Percentiles rank a stretch among this genome's conserved stretches.
Conservation (phyloP, 1,140 invertebrate genomes). For the Ostrea denselamellosa region DNA sequence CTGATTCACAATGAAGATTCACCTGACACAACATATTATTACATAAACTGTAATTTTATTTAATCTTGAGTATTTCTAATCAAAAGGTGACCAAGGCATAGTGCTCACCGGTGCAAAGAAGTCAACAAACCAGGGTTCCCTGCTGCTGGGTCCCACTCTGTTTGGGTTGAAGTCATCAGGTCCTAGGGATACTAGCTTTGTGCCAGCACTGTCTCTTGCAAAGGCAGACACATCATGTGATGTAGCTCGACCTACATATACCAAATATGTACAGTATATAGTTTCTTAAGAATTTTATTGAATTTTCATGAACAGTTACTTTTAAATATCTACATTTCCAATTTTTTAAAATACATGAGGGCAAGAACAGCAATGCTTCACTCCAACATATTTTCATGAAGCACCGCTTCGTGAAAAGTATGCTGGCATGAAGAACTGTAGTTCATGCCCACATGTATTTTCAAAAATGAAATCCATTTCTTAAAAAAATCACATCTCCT, state of each 20-base stretch:
- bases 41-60: too few species aligned
- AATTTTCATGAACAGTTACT: background rate
- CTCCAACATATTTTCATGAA: too few species aligned
- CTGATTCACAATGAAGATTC: too few species aligned
- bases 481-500: too few species aligned
- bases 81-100: background rate
- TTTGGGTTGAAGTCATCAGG: conserved; percentile 82
- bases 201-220: conserved; percentile 83
- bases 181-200: conserved; percentile 83
- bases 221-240: conserved; percentile 86
- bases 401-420: too few species aligned
- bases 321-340: background rate
- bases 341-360: too few species aligned
- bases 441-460: too few species aligned
- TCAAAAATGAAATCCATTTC: too few species aligned
- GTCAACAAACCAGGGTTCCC: conserved; percentile 86
- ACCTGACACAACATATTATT: too few species aligned
- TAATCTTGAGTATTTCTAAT: too few species aligned
- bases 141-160: conserved; percentile 76
- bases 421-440: too few species aligned
- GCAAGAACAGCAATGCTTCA: too few species aligned
- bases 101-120: conserved; percentile 86
- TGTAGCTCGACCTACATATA: conserved; percentile 80
- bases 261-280: background rate
- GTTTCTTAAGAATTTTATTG: background rate